Conservation (phyloP, 2,888 invertebrate genomes). For the Eucriotettix oculatus region DNA sequence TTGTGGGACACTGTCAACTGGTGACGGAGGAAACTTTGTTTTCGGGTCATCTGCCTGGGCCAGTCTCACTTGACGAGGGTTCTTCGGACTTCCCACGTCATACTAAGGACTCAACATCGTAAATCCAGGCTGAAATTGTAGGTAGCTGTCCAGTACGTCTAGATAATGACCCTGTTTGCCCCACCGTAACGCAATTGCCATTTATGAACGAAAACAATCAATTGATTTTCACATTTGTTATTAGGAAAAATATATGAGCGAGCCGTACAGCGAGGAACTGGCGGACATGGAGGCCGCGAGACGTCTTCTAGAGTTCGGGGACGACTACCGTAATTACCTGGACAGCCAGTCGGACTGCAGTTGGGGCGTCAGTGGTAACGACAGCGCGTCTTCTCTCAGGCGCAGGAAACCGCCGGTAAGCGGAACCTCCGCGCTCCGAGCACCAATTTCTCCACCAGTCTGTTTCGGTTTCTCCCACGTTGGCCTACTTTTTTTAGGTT, state of each 20-base stretch:
- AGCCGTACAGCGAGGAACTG: constrained; percentile 71
- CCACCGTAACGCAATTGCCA: no score
- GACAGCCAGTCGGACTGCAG: constrained; percentile 83
- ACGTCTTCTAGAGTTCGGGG: constrained; percentile 68
- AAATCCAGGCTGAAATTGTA: no score
- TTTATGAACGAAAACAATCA: no score
- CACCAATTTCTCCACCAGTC: not conserved
- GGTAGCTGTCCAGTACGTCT: no score
- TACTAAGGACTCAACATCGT: no score
- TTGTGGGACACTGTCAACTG: no score
- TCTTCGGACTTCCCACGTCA: no score
- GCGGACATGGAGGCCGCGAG: constrained; percentile 74
- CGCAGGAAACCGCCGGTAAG: constrained; percentile 5
- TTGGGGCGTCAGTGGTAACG: constrained; percentile 18
- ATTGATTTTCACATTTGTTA: constrained; percentile 17
- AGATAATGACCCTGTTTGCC: no score
- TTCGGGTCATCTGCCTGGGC: no score
- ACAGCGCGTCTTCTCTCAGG: constrained; percentile 2
- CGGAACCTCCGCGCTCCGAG: not conserved
- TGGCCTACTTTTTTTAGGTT: constrained; percentile 6
- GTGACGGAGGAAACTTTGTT: no score
- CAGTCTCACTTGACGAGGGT: no score
- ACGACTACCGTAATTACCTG: constrained; percentile 76
- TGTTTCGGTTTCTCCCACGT: not conserved
- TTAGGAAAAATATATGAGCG: constrained; percentile 81